phyloP scores from a whole-genome alignment of 2,113 vertebrate genomes.

The Camelus bactrianus region DNA sequence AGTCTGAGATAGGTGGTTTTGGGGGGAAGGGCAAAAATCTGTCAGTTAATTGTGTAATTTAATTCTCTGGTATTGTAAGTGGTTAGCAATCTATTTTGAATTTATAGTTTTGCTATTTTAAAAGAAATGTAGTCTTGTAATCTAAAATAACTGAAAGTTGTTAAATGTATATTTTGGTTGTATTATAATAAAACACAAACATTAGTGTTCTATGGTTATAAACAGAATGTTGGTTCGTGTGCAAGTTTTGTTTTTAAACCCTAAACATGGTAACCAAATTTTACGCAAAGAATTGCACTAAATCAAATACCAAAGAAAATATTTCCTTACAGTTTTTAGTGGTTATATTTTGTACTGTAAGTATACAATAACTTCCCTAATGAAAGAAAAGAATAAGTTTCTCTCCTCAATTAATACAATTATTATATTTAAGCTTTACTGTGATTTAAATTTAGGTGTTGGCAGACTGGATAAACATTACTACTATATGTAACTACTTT shows the following conservation, averaged over 20 bases:
- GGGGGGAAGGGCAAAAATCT: constrained; percentile 38
- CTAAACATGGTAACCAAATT: neutral
- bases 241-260: constrained; percentile 42
- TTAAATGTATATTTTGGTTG: constrained; percentile 73
- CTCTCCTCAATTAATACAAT: neutral
- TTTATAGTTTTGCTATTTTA: constrained; percentile 66
- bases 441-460: constrained; percentile 38
- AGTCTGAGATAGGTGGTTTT: constrained; percentile 25
- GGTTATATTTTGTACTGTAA: neutral
- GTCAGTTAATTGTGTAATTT: constrained; percentile 67
- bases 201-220: constrained; percentile 53
- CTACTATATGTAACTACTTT: neutral
- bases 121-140: constrained; percentile 67
- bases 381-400: neutral
- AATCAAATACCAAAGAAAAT: constrained; percentile 25
- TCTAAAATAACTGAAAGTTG: constrained; percentile 66
- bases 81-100: constrained; percentile 55
- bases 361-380: neutral
- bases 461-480: neutral
- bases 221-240: constrained; percentile 55
- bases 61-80: constrained; percentile 63
- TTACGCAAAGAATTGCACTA: neutral
- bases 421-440: neutral
- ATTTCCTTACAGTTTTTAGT: neutral
- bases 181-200: constrained; percentile 79